Conservation (phyloP, 2,113 vertebrate species). For the Narcine bancroftii region DNA sequence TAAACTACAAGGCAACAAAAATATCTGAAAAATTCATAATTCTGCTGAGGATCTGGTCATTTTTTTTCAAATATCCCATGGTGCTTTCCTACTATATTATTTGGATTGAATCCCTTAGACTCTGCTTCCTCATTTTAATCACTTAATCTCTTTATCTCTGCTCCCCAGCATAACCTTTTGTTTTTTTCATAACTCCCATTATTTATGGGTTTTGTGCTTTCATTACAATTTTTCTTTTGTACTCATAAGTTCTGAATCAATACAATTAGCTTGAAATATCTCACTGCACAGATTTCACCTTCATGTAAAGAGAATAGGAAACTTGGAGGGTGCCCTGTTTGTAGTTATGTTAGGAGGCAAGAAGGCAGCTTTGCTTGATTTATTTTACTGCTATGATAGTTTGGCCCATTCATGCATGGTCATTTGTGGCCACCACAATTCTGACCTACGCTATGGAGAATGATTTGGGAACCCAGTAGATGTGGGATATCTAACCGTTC, state of each 20-base stretch:
- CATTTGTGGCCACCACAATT: no score
- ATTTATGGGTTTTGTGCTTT: neutral
- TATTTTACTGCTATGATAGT: no score
- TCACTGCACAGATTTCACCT: no score
- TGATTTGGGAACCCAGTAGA: no score
- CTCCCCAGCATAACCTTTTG: no score
- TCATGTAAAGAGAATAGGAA: no score
- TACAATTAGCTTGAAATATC: neutral
- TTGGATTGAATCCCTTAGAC: neutral
- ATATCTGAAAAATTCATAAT: neutral
- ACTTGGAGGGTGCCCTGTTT: no score
- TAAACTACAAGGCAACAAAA: neutral
- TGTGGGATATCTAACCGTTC: no score
- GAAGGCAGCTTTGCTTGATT: no score
- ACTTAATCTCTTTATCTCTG: neutral
- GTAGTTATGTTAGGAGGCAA: no score
- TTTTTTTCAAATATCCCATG: neutral
- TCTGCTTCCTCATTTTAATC: neutral
- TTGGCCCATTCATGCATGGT: no score
- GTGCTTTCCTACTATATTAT: neutral
- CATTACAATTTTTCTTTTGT: neutral
- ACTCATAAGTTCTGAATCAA: neutral
- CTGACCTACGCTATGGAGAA: no score
- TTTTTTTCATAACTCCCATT: neutral
- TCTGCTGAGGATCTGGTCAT: neutral